These are phyloP conservation scores for Cactoblastis cactorum DNA, from an alignment of 2,888 invertebrate genomes.

Conservation along the genomic window DNA sequence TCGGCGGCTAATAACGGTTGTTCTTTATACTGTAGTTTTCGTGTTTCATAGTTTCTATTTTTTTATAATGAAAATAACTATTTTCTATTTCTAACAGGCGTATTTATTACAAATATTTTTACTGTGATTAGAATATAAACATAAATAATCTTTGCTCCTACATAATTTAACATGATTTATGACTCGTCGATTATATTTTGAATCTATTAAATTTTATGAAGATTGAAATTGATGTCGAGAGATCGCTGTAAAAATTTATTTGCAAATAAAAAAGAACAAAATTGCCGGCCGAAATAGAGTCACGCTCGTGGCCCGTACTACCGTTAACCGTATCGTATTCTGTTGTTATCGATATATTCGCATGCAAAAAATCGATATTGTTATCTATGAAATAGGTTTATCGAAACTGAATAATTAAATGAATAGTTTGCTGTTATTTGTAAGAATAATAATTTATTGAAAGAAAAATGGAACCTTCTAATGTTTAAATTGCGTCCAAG, in stretches of 20 bases:
- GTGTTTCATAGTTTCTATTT: background rate
- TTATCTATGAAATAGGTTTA: background rate
- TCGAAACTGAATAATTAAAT: background rate
- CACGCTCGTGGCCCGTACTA: slow-evolving; percentile 26
- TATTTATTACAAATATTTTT: background rate
- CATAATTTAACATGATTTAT: slow-evolving; percentile 6
- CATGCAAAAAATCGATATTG: background rate
- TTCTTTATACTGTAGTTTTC: too few relatives aligned
- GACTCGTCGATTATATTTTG: background rate
- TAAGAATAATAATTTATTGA: background rate
- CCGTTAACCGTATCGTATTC: slow-evolving; percentile 30
- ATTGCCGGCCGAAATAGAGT: slow-evolving; percentile 27
- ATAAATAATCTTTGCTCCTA: background rate
- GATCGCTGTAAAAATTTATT: slow-evolving; percentile 25
- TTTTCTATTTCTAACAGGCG: background rate
- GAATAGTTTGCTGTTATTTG: background rate
- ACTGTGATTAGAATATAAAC: background rate
- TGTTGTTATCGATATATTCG: slow-evolving; percentile 2
- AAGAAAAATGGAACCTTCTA: too few relatives aligned
- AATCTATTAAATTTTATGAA: slow-evolving; percentile 16
- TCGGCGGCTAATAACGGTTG: too few relatives aligned
- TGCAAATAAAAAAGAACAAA: slow-evolving; percentile 22
- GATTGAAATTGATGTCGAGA: slow-evolving; percentile 24
- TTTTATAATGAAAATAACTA: too few relatives aligned
- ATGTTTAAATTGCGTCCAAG: too few relatives aligned